These are phyloP conservation scores for Benitochromis conjunctus DNA, from an alignment of 2,113 vertebrate species.

Conservation along the genomic window DNA sequence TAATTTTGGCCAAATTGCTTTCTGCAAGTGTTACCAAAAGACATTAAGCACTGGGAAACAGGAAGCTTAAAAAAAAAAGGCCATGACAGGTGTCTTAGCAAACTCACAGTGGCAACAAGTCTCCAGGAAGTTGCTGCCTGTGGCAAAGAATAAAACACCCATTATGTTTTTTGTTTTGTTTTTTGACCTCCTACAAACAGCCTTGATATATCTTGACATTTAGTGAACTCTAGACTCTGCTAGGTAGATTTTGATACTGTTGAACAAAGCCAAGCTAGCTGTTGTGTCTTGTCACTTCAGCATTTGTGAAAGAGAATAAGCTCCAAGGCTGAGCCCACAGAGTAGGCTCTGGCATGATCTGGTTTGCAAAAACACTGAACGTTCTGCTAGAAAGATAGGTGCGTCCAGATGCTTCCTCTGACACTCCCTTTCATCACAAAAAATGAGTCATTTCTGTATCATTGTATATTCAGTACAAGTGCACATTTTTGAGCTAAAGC, in stretches of 20 bases:
- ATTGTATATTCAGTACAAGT: background rate
- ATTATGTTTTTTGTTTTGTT: background rate
- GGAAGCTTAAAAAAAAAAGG: background rate
- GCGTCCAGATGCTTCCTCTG: background rate
- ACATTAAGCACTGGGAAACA: background rate
- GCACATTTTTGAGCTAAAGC: background rate
- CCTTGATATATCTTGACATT: background rate
- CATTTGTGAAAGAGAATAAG: background rate
- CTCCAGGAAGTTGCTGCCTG: background rate
- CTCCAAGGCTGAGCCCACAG: background rate
- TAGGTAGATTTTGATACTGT: background rate
- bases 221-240: background rate
- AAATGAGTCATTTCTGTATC: background rate
- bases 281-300: background rate
- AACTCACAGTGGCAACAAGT: background rate
- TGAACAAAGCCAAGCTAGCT: background rate
- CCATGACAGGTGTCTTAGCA: background rate
- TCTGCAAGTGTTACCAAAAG: background rate
- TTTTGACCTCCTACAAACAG: background rate
- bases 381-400: background rate
- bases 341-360: background rate
- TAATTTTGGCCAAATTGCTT: background rate
- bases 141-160: background rate
- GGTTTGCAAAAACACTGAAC: background rate
- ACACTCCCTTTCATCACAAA: background rate